phyloP scores from a whole-genome alignment of 2,888 invertebrate species.

The Netelia fuscicornis region DNA sequence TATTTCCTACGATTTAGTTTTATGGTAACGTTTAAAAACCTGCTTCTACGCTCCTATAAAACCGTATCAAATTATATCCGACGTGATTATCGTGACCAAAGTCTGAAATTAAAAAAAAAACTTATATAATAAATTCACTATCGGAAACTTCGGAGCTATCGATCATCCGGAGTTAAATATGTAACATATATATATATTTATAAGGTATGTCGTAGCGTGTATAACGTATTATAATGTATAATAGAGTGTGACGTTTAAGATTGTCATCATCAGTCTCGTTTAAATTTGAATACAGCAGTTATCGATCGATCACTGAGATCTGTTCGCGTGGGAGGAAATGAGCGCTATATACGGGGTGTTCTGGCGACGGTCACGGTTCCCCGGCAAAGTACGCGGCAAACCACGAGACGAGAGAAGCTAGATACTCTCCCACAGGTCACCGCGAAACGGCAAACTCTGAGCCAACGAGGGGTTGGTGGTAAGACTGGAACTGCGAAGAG shows the following conservation, averaged over 20 bases:
- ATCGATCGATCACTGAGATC: conserved; percentile 53
- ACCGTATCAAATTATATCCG: not conserved
- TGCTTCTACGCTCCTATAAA: not conserved
- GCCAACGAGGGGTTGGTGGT: not conserved
- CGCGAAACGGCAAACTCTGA: not conserved
- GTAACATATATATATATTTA: not conserved
- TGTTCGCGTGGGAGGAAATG: not conserved
- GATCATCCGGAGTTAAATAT: conserved; percentile 17
- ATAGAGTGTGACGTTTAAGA: conserved; percentile 34
- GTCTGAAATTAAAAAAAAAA: conserved; percentile 17
- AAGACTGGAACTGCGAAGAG: not conserved
- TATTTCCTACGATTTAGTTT: too few relatives aligned
- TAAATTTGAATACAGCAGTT: conserved; percentile 54
- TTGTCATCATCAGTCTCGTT: conserved; percentile 49
- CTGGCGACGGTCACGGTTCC: conserved; percentile 4
- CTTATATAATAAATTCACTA: conserved; percentile 16
- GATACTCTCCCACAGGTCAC: conserved; percentile 5
- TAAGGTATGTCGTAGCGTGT: conserved; percentile 2
- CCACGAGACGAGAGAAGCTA: conserved; percentile 17
- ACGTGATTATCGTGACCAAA: conserved; percentile 13
- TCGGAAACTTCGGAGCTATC: conserved; percentile 20
- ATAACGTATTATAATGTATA: conserved; percentile 33
- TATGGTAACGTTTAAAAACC: too few relatives aligned
- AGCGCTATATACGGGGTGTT: not conserved
- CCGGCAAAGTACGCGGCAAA: conserved; percentile 20